Base-by-base conservation (phyloP, 37 sponge, comb jelly and placozoan species). In the Ephydatia muelleri region DNA sequence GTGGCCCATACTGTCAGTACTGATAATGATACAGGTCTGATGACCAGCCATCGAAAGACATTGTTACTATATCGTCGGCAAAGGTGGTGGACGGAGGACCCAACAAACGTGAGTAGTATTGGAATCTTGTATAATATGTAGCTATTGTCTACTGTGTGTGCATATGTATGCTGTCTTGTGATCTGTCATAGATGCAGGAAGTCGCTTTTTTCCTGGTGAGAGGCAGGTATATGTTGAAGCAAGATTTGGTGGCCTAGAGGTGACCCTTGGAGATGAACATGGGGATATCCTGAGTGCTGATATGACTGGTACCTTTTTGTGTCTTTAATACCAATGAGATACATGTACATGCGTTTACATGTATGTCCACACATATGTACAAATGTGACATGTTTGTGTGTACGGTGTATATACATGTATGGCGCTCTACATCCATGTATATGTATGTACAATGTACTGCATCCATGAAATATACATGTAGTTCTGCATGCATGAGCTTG, bases 181-280 rank as follows among this genome's bases (percentile, higher is more conserved):
- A 79, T 13, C 32, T 65, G 1, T 5, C 19, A 32, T 32, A 68
- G 70, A 25, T 77, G 40, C 22, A 6, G 21, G 29, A n/a, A 28
- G 32, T 4, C n/a, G 0, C 0, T 29, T 29, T 32, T 40, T 67
- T 11, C 69, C 67, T 14, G 86, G 78, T 11, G 87, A 82, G 83
- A 86, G 30, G 30, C 39, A 75, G 27, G 35, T 92, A n/a, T 23
- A 77, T 27, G 29, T 92, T 2, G 35, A 11, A 0, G 84, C 81
- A 19, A 37, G 25, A 40, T 68, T 87, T 68, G 85, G 40, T 33
- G 92, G 92, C 2, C 40, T 91, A 71, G 80, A 72, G 47, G 39
- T 92, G 49, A 83, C 72, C 31, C 72, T 88, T 28, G 12, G 74
- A 31, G 86, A 82, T 49, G 67, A 69, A 12, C 11, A 35, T 38